Evolutionary conservation across 2,797 vertebrate species (phyloP), one percentile per base, ranked within the genome.

Genomic region (Adelosebastes latens): DNA sequence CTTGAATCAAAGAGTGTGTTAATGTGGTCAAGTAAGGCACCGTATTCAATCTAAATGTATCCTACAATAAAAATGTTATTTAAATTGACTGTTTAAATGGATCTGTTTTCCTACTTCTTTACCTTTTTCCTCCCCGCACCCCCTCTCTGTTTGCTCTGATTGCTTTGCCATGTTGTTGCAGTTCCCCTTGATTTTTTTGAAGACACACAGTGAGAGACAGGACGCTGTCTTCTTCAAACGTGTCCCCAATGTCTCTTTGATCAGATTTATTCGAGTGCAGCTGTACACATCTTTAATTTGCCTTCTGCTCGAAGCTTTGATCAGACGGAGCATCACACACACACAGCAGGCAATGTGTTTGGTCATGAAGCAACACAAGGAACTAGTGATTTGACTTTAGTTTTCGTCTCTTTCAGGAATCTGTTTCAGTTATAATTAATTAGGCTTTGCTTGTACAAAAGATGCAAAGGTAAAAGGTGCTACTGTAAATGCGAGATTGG

Each of bases 161-260:
- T 87, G 82, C 81, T 92, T 92, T 91, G 80, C 87, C 87, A 90
- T 90, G 87, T 79, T 79, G 42, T 58, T 65, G 65, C 27, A 16
- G 42, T 80, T 91, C 77, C 39, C 42, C 77, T 74, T 80, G 77
- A 77, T 77, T 85, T 65, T 81, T 63, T 61, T 70, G 61, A 84
- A 68, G 80, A 71, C 69, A 24, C 82, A 56, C 55, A 49, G 53
- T 59, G 49, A 72, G 64, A 53, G 72, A 87, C 83, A 87, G 79
- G 75, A 80, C 34, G 71, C 70, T 61, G 52, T 83, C 79, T 72
- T 84, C 75, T 82, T 79, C 69, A 83, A 81, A 81, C 75, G 73
- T 27, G 55, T 72, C 72, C 68, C 5, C 14, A 42, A 32, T 65
- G 56, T 75, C 62, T 76, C 81, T 91, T 85, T 91, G 87, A 91